Evolutionary conservation across 2,888 invertebrate genomes (phyloP), one percentile per base, ranked within the genome.

Genomic region (Deilephila porcellus): DNA sequence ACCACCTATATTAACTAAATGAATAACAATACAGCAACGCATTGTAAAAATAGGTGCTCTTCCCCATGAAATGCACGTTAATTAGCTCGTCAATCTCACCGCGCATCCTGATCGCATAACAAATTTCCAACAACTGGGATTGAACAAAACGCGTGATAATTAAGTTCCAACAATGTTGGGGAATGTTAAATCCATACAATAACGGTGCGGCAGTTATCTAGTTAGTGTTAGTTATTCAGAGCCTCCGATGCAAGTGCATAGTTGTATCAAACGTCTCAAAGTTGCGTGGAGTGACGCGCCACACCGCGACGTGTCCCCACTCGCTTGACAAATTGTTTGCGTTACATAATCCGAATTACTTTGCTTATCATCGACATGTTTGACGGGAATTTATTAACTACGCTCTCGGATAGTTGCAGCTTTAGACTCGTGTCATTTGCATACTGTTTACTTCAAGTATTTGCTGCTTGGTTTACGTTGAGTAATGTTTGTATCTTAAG

Each of bases 291-390:
- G n/a, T 64, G 37, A 64, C 60, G 25, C 71, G 60, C 60, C 71
- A 52, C 25, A 60, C 7, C 59, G 56, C 73, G 32, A 45, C 37
- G 73, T 45, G 45, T 45, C 74, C 64, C 75, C 76, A 72, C 73
- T 67, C 64, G 75, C 78, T 84, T 80, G 76, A 80, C 73, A 78
- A 81, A 85, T 84, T 80, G 83, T 83, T 83, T 63, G 74, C 75
- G 71, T 81, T 76, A 79, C 79, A 79, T 78, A 76, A 78, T 73
- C 45, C 25, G 60, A 60, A 71, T 71, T 71, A 60, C n/a, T 71
- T 59, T 60, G 56, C 59, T 59, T 32, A 71, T 59, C 20, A 71
- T 56, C 67, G 52, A 52, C 52, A 45, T 25, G 67, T 64, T 64
- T 64, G n/a, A 32, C 14, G n/a, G 59, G 34, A 71, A 71, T 71